A percentile compares a stretch with the other conserved stretches of the same genome.
These are phyloP conservation scores for Anoplopoma fimbria DNA, from an alignment of 2,113 vertebrate genomes.

Conservation along the genomic window DNA sequence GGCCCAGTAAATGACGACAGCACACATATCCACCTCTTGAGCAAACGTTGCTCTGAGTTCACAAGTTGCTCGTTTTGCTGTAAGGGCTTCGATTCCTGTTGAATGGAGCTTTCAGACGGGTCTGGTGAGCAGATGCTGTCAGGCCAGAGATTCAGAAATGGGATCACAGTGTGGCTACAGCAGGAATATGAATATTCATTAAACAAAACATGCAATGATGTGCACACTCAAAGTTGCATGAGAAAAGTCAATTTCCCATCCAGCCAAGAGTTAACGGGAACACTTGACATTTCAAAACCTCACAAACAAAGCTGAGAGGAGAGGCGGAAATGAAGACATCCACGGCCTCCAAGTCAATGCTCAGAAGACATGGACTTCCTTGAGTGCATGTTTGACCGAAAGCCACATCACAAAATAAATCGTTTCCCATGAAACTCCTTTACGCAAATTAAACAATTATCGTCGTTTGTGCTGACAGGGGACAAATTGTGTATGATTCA, in stretches of 20 bases:
- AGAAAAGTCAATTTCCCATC: not conserved
- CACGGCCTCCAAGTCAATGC: not conserved
- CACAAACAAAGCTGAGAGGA: slow-evolving; percentile 4
- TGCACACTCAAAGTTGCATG: not conserved
- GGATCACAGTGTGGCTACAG: not conserved
- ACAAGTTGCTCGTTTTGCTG: not conserved
- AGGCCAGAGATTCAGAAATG: slow-evolving; percentile 1
- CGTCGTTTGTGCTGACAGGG: slow-evolving; percentile 35
- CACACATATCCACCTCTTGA: not conserved
- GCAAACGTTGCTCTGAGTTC: not conserved
- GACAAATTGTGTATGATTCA: too few species aligned
- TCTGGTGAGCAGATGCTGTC: slow-evolving; percentile 55
- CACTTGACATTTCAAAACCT: slow-evolving; percentile 40
- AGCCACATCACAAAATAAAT: slow-evolving; percentile 16
- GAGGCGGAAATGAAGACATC: not conserved
- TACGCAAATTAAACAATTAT: slow-evolving; percentile 21
- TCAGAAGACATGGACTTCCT: not conserved
- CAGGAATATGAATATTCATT: slow-evolving; percentile 22
- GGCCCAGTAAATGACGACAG: slow-evolving; percentile 43
- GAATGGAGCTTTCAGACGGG: not conserved
- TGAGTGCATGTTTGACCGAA: not conserved
- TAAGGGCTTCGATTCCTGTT: slow-evolving; percentile 1
- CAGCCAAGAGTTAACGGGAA: slow-evolving; percentile 7
- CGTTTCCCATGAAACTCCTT: slow-evolving; percentile 6
- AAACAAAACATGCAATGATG: slow-evolving; percentile 7